phyloP scores from a whole-genome alignment of 2,113 vertebrate genomes.

The Cololabis saira region DNA sequence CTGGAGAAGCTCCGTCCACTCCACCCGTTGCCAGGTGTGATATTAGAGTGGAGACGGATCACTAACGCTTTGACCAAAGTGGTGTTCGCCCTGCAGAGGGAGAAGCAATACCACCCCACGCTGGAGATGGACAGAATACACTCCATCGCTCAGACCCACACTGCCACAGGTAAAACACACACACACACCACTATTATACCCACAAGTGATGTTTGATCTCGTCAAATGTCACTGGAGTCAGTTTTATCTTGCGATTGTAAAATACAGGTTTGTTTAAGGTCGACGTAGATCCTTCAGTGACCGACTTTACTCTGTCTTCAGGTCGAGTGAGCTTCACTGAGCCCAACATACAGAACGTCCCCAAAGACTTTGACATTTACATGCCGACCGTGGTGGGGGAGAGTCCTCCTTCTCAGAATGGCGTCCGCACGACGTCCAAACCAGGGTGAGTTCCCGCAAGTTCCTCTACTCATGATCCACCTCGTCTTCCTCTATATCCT shows the following conservation, averaged over 20 bases:
- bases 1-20: constrained; percentile 90
- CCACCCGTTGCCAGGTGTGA: constrained; percentile 91
- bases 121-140: constrained; percentile 95
- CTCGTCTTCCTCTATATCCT: too few species aligned
- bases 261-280: neutral
- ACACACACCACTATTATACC: neutral
- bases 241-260: neutral
- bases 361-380: constrained; percentile 95
- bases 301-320: constrained; percentile 59
- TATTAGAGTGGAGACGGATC: constrained; percentile 96
- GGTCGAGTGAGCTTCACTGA: constrained; percentile 93
- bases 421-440: constrained; percentile 32
- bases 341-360: constrained; percentile 97
- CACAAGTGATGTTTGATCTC: neutral
- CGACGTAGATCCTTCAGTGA: neutral
- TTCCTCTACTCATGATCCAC: neutral
- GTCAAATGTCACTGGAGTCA: too few species aligned
- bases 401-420: constrained; percentile 84
- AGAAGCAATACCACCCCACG: constrained; percentile 82
- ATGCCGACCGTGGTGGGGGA: constrained; percentile 88
- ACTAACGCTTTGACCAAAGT: constrained; percentile 95
- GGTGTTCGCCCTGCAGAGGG: constrained; percentile 92
- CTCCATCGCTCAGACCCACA: constrained; percentile 90
- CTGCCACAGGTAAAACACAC: constrained; percentile 88
- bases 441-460: constrained; percentile 53